Evolutionary conservation across 1,140 invertebrate species (phyloP), one percentile per base, ranked within the genome.

Genomic region (Drosophila pectinifera): DNA sequence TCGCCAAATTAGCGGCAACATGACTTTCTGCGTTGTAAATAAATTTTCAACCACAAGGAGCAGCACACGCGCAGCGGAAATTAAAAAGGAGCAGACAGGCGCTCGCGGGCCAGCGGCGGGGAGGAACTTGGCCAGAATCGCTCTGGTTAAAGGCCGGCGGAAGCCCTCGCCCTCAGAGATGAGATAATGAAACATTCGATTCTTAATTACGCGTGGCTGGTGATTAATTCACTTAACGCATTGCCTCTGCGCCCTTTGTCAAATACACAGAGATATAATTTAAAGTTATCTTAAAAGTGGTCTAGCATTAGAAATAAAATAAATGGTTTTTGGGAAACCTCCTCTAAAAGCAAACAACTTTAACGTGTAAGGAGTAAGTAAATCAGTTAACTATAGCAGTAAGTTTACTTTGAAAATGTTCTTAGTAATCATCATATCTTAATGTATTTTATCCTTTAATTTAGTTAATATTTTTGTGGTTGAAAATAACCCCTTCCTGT

Each of bases 1-100:
- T 76, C 65, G 46, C 73, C 74, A 78, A 78, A 78, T 78, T 78
- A 78, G 76, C 67, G 59, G 68, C 76, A 78, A 78, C 75, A 78
- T 78, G 76, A 78, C 74, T 78, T 78, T 78, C 46, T 78, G 58
- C 70, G 61, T 64, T 55, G 76, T 70, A 78, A 78, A 78, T 78
- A 65, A 78, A 73, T 78, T 72, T 73, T 58, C 46, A 22, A 59
- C 53, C 55, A 51, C 51, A 73, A 77, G 49, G 26, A 61, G 42
- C 38, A 31, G 59, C 46, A 69, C 74, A 78, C 65, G 76, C 75
- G 74, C 53, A 58, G 36, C 73, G 73, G 76, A 78, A 78, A 78
- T 78, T 78, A 78, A 69, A 68, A 59, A 55, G 58, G 38, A 70
- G 59, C 59, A 72, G 74, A 53, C 53, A 42, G 31, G 10, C 46